phyloP scores from a whole-genome alignment of 2,797 vertebrate genomes.

The Masticophis lateralis region DNA sequence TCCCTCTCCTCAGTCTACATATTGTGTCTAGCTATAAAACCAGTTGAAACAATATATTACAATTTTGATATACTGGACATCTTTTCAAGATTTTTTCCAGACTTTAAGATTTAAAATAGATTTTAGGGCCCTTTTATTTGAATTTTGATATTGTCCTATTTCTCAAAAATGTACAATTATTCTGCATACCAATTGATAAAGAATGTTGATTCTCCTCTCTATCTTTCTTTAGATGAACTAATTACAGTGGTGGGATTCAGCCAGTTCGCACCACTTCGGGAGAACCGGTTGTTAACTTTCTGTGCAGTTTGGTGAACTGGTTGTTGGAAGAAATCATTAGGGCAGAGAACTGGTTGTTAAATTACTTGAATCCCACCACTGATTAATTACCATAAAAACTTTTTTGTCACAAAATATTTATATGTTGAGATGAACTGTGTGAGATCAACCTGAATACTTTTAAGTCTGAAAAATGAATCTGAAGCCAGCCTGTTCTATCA shows the following conservation, averaged over 20 bases:
- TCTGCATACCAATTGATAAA: neutral
- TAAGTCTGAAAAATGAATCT: neutral
- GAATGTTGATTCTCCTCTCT: neutral
- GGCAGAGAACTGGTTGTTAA: too few species aligned
- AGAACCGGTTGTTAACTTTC: too few species aligned
- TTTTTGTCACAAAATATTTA: neutral
- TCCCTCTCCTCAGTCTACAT: slow-evolving; percentile 12
- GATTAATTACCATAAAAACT: neutral
- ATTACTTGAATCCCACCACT: too few species aligned
- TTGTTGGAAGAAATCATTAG: too few species aligned
- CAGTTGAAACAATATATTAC: neutral
- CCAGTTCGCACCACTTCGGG: too few species aligned
- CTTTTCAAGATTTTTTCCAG: neutral
- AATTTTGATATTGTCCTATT: neutral
- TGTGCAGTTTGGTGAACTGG: too few species aligned
- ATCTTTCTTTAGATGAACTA: neutral
- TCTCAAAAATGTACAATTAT: neutral
- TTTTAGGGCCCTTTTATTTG: neutral
- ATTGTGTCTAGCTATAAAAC: neutral
- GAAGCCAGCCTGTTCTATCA: neutral
- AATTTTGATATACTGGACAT: neutral
- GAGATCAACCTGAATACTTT: neutral
- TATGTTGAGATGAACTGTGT: neutral
- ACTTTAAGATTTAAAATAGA: neutral
- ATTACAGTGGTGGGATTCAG: neutral